Conservation (phyloP, 2,113 vertebrate species). For the Toxostoma redivivum region DNA sequence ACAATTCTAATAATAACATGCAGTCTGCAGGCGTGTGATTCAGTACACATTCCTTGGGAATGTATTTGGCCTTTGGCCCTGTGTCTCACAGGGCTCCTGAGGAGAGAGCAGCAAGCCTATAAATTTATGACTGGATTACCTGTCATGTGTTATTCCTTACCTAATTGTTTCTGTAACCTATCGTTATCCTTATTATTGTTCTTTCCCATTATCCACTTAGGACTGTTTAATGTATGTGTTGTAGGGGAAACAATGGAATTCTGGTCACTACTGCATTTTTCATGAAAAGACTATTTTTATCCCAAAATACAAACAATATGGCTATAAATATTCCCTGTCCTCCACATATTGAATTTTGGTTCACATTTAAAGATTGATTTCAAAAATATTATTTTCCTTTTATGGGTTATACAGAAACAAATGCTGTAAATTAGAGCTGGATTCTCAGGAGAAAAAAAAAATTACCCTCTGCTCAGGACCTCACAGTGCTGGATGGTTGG, state of each 20-base stretch:
- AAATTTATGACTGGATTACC: conserved; percentile 66
- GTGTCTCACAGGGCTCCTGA: conserved; percentile 53
- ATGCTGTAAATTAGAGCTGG: neutral
- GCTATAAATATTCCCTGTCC: neutral
- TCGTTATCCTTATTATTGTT: conserved; percentile 65
- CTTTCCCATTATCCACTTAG: conserved; percentile 62
- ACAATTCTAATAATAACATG: conserved; percentile 57
- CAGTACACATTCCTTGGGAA: conserved; percentile 58
- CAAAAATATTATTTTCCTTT: neutral
- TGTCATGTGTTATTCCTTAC: conserved; percentile 64
- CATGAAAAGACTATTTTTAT: neutral
- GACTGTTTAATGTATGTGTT: conserved; percentile 29
- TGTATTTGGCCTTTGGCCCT: conserved; percentile 65
- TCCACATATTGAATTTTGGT: neutral
- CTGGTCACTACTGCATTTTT: neutral
- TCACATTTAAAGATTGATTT: neutral
- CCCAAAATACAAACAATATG: conserved; percentile 17
- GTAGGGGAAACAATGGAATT: conserved; percentile 10
- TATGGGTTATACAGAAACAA: neutral
- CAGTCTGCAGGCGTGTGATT: conserved; percentile 51
- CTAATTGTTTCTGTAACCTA: conserved; percentile 70
- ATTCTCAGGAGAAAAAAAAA: neutral
- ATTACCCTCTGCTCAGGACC: neutral
- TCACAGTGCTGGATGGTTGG: neutral
- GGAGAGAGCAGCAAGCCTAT: conserved; percentile 53